Percentiles rank a stretch among this genome's conserved stretches.
These are phyloP conservation scores for Oreochromis grahami DNA, from an alignment of 2,797 vertebrate species.

Conservation along the genomic window DNA sequence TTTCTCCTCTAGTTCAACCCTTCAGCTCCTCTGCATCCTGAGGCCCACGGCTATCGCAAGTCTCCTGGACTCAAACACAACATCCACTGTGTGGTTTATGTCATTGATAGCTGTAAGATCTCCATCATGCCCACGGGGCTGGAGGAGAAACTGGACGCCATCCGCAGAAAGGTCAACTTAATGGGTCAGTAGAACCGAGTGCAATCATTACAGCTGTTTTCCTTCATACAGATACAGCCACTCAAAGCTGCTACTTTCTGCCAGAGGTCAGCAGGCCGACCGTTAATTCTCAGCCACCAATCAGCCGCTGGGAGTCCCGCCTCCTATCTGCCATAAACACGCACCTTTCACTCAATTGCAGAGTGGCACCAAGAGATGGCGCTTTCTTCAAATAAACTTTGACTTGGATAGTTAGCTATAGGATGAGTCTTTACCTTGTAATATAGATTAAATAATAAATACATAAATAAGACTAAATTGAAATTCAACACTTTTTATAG, in stretches of 20 bases:
- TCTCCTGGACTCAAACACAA: constrained; percentile 28
- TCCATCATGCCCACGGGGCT: constrained; percentile 43
- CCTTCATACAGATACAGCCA: rapidly evolving
- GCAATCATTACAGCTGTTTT: not conserved
- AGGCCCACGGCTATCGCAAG: not conserved
- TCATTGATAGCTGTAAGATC: constrained; percentile 58
- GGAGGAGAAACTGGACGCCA: constrained; percentile 38
- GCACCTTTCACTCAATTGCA: not conserved
- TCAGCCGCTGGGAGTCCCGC: not conserved
- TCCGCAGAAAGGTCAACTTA: constrained; percentile 53
- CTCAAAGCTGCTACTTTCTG: not conserved
- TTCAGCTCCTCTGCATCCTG: constrained; percentile 12
- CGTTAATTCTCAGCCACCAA: not conserved
- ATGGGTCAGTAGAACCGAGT: not conserved
- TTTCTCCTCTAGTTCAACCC: constrained; percentile 56
- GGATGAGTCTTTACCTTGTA: not conserved
- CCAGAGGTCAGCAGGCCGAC: not conserved
- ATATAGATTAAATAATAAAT: not conserved
- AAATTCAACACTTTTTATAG: not conserved
- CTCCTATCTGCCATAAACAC: not conserved
- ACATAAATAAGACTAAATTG: not conserved
- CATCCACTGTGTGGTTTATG: constrained; percentile 64
- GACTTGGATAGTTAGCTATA: not conserved
- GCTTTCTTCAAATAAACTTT: not conserved
- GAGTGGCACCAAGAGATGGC: not conserved